These are phyloP conservation scores for Onychostoma macrolepis DNA, from an alignment of 2,113 vertebrate genomes.

Conservation along the genomic window DNA sequence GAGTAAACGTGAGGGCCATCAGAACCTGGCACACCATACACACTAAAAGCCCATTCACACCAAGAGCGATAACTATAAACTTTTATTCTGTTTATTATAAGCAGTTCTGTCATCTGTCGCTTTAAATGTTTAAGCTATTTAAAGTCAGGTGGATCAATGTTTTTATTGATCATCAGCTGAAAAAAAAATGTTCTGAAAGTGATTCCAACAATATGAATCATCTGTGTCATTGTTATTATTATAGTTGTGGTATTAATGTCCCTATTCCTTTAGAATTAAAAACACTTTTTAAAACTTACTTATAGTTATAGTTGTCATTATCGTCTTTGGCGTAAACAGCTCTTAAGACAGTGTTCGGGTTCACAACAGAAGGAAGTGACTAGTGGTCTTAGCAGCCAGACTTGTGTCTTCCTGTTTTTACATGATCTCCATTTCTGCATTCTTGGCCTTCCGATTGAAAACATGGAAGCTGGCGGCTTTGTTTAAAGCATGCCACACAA, in stretches of 20 bases:
- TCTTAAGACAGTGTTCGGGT: background rate
- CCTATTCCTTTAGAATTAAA: background rate
- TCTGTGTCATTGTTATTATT: background rate
- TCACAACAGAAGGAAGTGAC: slow-evolving; percentile 65
- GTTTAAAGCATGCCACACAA: slow-evolving; percentile 11
- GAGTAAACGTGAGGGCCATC: background rate
- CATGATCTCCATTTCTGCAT: slow-evolving; percentile 38
- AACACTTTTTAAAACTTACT: background rate
- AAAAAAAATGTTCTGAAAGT: background rate
- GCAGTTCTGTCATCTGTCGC: background rate
- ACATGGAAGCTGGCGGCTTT: slow-evolving; percentile 15
- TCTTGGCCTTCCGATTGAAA: slow-evolving; percentile 38
- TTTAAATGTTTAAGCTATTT: background rate
- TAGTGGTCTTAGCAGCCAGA: slow-evolving; percentile 64
- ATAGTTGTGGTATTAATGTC: background rate
- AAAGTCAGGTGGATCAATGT: background rate
- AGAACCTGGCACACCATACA: slow-evolving; percentile 10
- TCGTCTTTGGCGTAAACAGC: background rate
- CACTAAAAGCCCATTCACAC: background rate
- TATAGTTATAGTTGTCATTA: background rate
- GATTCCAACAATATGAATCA: background rate
- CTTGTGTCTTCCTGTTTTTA: slow-evolving; percentile 66
- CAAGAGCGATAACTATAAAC: background rate
- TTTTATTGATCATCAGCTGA: background rate
- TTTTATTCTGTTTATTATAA: background rate